These are phyloP conservation scores for Coremacera marginata DNA, from an alignment of 2,888 invertebrate genomes.

Conservation along the genomic window DNA sequence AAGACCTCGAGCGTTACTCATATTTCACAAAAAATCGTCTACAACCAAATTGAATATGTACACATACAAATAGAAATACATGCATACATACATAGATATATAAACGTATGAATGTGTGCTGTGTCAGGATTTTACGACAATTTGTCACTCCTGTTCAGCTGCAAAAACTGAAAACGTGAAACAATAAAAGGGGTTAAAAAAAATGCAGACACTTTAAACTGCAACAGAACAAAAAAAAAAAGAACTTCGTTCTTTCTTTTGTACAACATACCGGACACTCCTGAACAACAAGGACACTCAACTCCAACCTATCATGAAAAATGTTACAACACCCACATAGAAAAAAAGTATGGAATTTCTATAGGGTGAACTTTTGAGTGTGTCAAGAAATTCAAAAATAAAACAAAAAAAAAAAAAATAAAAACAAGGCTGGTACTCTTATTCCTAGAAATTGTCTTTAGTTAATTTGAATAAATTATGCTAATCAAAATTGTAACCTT, in stretches of 20 bases:
- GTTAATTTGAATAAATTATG: constrained; percentile 23
- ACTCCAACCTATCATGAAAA: not conserved
- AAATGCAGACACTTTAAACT: not conserved
- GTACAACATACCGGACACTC: constrained; percentile 5
- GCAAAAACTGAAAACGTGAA: not conserved
- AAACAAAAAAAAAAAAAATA: no score
- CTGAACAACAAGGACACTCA: not conserved
- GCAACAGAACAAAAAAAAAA: not conserved
- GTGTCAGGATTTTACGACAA: constrained; percentile 29
- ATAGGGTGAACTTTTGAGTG: not conserved
- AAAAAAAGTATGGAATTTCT: not conserved
- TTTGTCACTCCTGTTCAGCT: constrained; percentile 10
- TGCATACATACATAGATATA: not conserved
- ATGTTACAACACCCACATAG: no score
- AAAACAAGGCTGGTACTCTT: not conserved
- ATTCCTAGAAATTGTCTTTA: not conserved
- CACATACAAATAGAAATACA: not conserved
- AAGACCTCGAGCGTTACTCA: not conserved
- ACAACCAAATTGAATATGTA: constrained; percentile 6
- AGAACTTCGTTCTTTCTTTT: not conserved
- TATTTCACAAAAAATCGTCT: constrained; percentile 4
- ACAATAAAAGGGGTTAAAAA: not conserved
- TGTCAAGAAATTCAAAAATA: not conserved
- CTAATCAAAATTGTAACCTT: constrained; percentile 1
- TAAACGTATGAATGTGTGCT: not conserved